These are phyloP conservation scores for Leucosticte australis DNA, from an alignment of 2,113 vertebrate genomes.

Conservation along the genomic window DNA sequence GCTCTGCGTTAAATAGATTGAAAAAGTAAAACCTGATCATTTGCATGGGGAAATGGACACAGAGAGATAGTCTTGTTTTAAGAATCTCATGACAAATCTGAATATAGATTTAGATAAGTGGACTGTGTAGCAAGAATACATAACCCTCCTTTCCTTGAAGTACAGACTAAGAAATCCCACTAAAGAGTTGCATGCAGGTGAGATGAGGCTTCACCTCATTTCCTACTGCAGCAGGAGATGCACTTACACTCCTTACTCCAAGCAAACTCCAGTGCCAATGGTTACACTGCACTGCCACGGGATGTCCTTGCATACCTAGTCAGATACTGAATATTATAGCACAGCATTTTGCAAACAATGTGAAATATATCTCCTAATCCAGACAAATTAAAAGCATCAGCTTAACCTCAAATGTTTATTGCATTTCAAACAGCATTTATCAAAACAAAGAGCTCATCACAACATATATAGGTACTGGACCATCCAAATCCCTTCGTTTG, in stretches of 20 bases:
- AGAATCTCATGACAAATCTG: neutral
- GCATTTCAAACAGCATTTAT: constrained; percentile 15
- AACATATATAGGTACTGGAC: neutral
- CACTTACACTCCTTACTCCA: neutral
- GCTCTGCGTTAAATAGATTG: neutral
- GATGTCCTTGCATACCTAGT: neutral
- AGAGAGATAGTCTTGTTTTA: neutral
- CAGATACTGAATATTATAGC: neutral
- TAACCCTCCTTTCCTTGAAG: neutral
- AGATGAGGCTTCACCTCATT: neutral
- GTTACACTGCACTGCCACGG: neutral
- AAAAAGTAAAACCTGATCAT: neutral
- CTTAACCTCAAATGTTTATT: constrained; percentile 17
- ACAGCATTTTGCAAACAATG: neutral
- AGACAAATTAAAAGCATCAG: neutral
- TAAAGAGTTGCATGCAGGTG: neutral
- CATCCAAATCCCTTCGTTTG: neutral
- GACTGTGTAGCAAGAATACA: neutral
- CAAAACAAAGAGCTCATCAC: constrained; percentile 33
- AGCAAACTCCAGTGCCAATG: neutral
- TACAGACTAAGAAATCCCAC: neutral
- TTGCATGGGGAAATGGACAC: rapidly evolving
- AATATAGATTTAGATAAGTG: neutral
- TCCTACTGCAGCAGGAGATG: neutral
- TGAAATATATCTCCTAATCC: neutral